Base-by-base conservation (phyloP, 2,113 vertebrate species). In the Corynorhinus townsendii region DNA sequence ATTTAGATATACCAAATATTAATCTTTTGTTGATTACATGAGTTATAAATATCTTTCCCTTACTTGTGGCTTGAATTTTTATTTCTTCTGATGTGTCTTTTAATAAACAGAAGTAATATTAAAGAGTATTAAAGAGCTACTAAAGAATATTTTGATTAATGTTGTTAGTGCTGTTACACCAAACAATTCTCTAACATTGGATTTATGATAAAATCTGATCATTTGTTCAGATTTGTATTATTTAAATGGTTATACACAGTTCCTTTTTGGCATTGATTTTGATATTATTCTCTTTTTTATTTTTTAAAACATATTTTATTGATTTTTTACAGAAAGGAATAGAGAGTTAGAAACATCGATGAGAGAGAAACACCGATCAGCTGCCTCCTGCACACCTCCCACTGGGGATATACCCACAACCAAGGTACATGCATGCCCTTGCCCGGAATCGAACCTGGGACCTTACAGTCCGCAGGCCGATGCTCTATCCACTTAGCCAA, bases 81-180 rank as follows among this genome's bases (percentile, higher is more conserved):
- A 90, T 87, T 90, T 86, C 30, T 90, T 90, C 75, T 86, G 68
- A 88, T n/a, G 43, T 69, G 1, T 80, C 71, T 95, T 90, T 95
- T 75, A 93, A 89, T 59, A 94, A 93, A 72, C 24, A 80, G 43
- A 69, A 92, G 52, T 59, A 80, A 90, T 77, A 69, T 15, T 87
- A 83, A 93, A 85, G 9, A 72, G 45, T 82, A 79, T 96, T 87
- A 59, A 62, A 68, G 14, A 87, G 28, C 56, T 56, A 49, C 40
- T 87, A 83, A 93, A 81, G 7, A 72, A 40, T 86, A 80, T 96
- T 87, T 95, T 86, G 59, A 86, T 92, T 92, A 28, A 76, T 86
- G 43, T 92, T 86, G 77, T 73, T 3, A 82, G 62, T 64, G 69
- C 16, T 49, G 33, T 88, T 90, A 40, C 4, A 59, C 9, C n/a